Conservation (phyloP, 2,797 vertebrate species). For the Melanotaenia parkinsoni region DNA sequence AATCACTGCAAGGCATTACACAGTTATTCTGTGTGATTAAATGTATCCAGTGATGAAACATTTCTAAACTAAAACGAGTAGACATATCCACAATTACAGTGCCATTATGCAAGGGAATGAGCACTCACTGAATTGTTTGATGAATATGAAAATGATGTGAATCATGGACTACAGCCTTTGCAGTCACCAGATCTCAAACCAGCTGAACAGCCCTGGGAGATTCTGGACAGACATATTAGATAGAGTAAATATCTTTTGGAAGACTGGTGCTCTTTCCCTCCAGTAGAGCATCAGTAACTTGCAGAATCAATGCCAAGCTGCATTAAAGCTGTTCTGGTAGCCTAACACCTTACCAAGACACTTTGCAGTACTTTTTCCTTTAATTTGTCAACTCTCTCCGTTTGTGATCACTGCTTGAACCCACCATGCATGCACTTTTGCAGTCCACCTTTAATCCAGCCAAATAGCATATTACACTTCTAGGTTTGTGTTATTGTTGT, state of each 20-base stretch:
- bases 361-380: neutral
- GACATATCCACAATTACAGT: neutral
- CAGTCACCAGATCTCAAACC: neutral
- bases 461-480: constrained; percentile 23
- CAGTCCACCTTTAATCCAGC: constrained; percentile 42
- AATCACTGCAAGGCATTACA: neutral
- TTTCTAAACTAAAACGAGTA: neutral
- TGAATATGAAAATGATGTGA: neutral
- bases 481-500: constrained; percentile 36
- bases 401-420: constrained; percentile 40
- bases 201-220: neutral
- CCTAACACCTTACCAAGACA: neutral
- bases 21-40: neutral
- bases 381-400: neutral
- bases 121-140: neutral
- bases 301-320: constrained; percentile 4
- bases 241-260: neutral
- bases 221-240: neutral
- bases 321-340: neutral
- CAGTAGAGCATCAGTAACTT: neutral
- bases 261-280: neutral
- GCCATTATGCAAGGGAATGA: neutral
- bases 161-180: neutral
- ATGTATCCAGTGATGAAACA: neutral
- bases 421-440: constrained; percentile 35